These are phyloP conservation scores for Oreotrochilus melanogaster DNA, from an alignment of 2,113 vertebrate species.

Conservation along the genomic window DNA sequence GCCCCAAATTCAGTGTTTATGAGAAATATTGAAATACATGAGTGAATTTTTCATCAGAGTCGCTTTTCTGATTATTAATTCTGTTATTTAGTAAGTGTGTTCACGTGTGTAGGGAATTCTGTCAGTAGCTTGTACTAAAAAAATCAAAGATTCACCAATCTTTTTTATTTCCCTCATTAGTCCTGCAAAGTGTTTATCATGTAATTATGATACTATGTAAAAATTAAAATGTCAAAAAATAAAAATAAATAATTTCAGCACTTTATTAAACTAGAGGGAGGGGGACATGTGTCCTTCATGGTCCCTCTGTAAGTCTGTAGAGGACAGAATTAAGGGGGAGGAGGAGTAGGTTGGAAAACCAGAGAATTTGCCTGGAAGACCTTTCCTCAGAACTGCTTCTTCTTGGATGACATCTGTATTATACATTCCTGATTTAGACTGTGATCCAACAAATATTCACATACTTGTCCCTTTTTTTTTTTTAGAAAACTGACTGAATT, in stretches of 20 bases:
- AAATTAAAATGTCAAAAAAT: constrained; percentile 19
- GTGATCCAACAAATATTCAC: not conserved
- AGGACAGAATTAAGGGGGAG: not conserved
- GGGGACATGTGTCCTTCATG: accelerated
- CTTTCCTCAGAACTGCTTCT: not conserved
- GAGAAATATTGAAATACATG: not conserved
- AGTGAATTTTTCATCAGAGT: not conserved
- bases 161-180: constrained; percentile 11
- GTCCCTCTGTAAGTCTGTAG: not conserved
- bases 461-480: not conserved
- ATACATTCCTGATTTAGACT: not conserved
- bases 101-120: not conserved
- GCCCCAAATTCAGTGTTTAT: not conserved
- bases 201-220: not conserved
- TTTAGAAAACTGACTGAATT: not conserved
- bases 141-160: not conserved
- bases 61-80: constrained; percentile 1
- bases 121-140: not conserved
- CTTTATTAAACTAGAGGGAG: not conserved
- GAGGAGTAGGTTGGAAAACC: not conserved
- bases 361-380: not conserved
- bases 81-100: not conserved
- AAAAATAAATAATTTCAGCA: not conserved
- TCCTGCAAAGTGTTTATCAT: not conserved
- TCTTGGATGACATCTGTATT: not conserved